These are phyloP conservation scores for Bagarius yarrelli DNA, from an alignment of 2,113 vertebrate genomes.

Conservation along the genomic window DNA sequence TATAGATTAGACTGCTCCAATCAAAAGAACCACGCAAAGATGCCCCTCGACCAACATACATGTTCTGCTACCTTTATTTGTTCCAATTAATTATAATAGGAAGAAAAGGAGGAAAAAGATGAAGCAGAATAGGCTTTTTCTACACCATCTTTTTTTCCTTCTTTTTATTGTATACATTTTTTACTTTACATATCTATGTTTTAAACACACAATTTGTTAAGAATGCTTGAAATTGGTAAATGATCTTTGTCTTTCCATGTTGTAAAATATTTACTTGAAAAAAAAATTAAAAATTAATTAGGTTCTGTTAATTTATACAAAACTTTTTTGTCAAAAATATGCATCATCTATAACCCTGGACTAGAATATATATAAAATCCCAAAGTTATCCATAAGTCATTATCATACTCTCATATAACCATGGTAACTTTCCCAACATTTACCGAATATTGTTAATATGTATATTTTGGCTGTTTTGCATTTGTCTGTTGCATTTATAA, in stretches of 20 bases:
- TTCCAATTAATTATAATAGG: neutral
- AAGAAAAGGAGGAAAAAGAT: neutral
- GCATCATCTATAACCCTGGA: neutral
- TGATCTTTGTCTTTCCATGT: slow-evolving; percentile 4
- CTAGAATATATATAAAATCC: slow-evolving; percentile 11
- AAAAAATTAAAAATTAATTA: neutral
- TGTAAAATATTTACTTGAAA: slow-evolving; percentile 29
- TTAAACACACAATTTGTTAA: neutral
- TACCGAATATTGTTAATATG: neutral
- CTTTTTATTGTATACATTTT: slow-evolving; percentile 14
- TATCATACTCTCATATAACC: neutral
- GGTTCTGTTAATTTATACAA: slow-evolving; percentile 3
- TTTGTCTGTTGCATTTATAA: neutral
- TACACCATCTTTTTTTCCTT: neutral
- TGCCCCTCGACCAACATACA: slow-evolving; percentile 22
- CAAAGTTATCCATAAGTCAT: neutral
- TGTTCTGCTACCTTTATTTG: slow-evolving; percentile 28
- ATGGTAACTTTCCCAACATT: neutral
- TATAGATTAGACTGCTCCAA: neutral
- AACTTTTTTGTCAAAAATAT: neutral
- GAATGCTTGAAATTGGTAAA: neutral
- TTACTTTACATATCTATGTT: neutral
- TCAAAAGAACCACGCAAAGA: slow-evolving; percentile 2
- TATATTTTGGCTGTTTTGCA: slow-evolving; percentile 33
- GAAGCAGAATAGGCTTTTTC: too few relatives aligned